phyloP scores from a whole-genome alignment of 2,888 invertebrate species.

The Micoletzkya japonica region DNA sequence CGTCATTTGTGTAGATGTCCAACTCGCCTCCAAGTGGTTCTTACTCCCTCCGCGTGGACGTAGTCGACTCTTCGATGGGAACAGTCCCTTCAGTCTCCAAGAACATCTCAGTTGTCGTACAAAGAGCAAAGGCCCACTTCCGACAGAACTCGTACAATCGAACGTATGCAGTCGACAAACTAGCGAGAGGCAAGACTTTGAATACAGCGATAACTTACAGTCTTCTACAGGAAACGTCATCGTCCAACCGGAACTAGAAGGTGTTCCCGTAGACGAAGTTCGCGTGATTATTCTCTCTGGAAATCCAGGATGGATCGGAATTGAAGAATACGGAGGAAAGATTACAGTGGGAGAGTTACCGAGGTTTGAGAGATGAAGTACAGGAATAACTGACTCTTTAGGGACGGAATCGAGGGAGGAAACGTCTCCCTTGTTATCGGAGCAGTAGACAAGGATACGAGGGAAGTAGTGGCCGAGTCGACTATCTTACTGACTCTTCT shows the following conservation, averaged over 20 bases:
- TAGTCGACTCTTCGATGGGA: background rate
- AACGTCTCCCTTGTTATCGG: conserved; percentile 36
- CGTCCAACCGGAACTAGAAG: conserved; percentile 49
- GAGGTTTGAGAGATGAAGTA: conserved; percentile 31
- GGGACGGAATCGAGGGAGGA: conserved; percentile 30
- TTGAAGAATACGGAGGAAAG: conserved; percentile 56
- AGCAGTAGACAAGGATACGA: conserved; percentile 45
- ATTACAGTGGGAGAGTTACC: conserved; percentile 43
- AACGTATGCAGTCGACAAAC: conserved; percentile 10
- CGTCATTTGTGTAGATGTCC: background rate
- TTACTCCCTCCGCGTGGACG: conserved; percentile 5
- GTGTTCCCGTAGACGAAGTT: conserved; percentile 48
- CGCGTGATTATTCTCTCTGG: conserved; percentile 47
- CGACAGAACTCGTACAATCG: conserved; percentile 11
- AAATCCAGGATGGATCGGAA: conserved; percentile 56
- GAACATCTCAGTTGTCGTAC: background rate
- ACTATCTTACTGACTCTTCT: conserved; percentile 32
- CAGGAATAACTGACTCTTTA: conserved; percentile 27
- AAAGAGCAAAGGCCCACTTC: conserved; percentile 23
- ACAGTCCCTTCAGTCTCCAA: background rate
- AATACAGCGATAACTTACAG: background rate
- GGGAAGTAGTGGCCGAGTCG: conserved; percentile 44
- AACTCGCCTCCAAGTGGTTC: conserved; percentile 12
- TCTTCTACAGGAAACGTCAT: conserved; percentile 35
- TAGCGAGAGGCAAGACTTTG: background rate